phyloP scores from a whole-genome alignment of 2,888 invertebrate species.

The Proisotoma minuta region DNA sequence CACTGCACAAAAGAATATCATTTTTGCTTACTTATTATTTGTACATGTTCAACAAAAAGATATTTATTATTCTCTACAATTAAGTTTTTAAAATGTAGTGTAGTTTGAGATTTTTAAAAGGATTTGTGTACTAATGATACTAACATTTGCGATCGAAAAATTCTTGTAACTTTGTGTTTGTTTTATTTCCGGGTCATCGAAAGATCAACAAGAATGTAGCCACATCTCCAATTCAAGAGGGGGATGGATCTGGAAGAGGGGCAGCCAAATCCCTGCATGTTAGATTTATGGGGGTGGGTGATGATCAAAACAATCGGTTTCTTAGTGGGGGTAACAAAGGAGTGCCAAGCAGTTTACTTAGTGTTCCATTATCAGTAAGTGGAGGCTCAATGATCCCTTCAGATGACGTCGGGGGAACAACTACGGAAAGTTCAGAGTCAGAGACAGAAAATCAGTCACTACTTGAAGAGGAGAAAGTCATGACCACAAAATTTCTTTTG shows the following conservation, averaged over 20 bases:
- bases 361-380: constrained; percentile 46
- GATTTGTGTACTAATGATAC: not conserved
- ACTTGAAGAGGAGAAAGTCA: constrained; percentile 83
- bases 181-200: constrained; percentile 37
- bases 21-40: no score
- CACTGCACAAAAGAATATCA: not conserved
- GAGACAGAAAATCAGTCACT: constrained; percentile 78
- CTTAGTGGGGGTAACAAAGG: constrained; percentile 36
- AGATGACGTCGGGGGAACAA: constrained; percentile 53
- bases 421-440: constrained; percentile 79
- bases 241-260: constrained; percentile 54
- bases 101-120: no score
- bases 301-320: constrained; percentile 65
- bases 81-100: no score
- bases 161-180: constrained; percentile 33
- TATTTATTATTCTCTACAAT: not conserved
- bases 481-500: constrained; percentile 85
- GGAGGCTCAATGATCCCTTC: constrained; percentile 50
- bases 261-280: constrained; percentile 45
- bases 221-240: constrained; percentile 85
- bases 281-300: constrained; percentile 45
- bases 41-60: not conserved
- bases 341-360: constrained; percentile 48
- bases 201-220: constrained; percentile 79
- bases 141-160: constrained; percentile 32